phyloP scores from a whole-genome alignment of 2,797 vertebrate genomes.

The Loriculus beryllinus region DNA sequence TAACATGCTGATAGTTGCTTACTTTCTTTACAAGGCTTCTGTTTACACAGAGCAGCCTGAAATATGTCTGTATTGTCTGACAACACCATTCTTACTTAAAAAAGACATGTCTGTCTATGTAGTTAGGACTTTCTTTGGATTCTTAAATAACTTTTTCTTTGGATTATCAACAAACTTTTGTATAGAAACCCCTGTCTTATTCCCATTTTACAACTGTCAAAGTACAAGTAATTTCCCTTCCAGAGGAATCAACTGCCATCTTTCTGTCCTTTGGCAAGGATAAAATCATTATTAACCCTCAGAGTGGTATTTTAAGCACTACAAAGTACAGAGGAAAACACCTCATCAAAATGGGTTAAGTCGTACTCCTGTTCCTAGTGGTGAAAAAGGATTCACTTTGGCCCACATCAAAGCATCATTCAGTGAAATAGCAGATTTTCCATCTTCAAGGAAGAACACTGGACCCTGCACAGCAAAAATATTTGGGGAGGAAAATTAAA shows the following conservation, averaged over 20 bases:
- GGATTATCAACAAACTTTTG: slow-evolving; percentile 41
- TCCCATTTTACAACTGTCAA: slow-evolving; percentile 17
- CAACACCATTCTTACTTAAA: not conserved
- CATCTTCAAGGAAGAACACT: slow-evolving; percentile 93
- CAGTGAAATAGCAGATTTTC: slow-evolving; percentile 91
- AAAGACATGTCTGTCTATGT: slow-evolving; percentile 21
- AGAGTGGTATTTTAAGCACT: not conserved
- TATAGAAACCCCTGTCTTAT: slow-evolving; percentile 31
- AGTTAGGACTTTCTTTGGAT: slow-evolving; percentile 57
- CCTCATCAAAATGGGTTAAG: slow-evolving; percentile 90
- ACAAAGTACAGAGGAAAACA: not conserved
- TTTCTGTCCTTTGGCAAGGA: not conserved
- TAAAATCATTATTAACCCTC: slow-evolving; percentile 25
- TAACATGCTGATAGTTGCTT: not conserved
- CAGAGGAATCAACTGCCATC: not conserved
- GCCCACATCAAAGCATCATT: slow-evolving; percentile 99
- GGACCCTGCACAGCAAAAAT: slow-evolving; percentile 80
- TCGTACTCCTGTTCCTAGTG: slow-evolving; percentile 92
- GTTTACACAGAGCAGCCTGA: not conserved
- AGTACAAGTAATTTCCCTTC: slow-evolving; percentile 6
- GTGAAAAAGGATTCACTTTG: slow-evolving; percentile 97
- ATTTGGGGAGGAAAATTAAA: not conserved
- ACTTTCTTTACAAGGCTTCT: not conserved
- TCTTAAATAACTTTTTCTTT: slow-evolving; percentile 57
- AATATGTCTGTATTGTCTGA: not conserved